Evolutionary conservation across 30 jellyfish, hydroid and myxozoan genomes (phyloP), one percentile per base, ranked within the genome.

Genomic region (Hydractinia symbiolongicarpus): DNA sequence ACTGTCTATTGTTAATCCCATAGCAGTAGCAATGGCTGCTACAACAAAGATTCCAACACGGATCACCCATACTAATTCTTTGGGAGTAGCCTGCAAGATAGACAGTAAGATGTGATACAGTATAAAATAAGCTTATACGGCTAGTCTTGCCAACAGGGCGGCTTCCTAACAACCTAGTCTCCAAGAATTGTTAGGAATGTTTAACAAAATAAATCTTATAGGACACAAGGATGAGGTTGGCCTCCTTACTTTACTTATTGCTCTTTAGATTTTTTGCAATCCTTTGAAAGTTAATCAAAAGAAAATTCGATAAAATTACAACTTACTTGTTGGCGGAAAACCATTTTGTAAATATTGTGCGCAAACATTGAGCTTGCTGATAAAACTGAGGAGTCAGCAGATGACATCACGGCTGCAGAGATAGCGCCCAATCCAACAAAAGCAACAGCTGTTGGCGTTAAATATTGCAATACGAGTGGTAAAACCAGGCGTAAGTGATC

Each of bases 401-500:
- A 86, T 9, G 98, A 92, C 96, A 92, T 92, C n/a, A 87, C 95
- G 5, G 98, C 96, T 53, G 96, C 98, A 9, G 96, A 79, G 51
- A 92, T 79, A 21, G 96, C 96, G 57, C 98, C 96, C 54, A 92
- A 87, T 70, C 96, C 95, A 70, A 92, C 72, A 67, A 92, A 92
- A 11, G 95, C 78, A 53, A 84, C 96, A 89, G 90, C 79, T 13
- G 96, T 74, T 50, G 98, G 98, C 6, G 96, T 86, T 44, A 92
- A 93, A 62, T 83, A 79, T 21, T 90, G 94, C 70, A 90, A 52
- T 13, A 86, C 96, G 72, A 90, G 9, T 16, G 97, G 97, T 50
- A 90, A 81, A 6, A 90, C 94, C 71, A 86, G 81, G 50, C 96
- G 66, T 68, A 94, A 68, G 73, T 86, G 94, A 7, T 85, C 61